Evolutionary conservation across 2,113 vertebrate species (phyloP), one percentile per base, ranked within the genome.

Genomic region (Bostrychus sinensis): DNA sequence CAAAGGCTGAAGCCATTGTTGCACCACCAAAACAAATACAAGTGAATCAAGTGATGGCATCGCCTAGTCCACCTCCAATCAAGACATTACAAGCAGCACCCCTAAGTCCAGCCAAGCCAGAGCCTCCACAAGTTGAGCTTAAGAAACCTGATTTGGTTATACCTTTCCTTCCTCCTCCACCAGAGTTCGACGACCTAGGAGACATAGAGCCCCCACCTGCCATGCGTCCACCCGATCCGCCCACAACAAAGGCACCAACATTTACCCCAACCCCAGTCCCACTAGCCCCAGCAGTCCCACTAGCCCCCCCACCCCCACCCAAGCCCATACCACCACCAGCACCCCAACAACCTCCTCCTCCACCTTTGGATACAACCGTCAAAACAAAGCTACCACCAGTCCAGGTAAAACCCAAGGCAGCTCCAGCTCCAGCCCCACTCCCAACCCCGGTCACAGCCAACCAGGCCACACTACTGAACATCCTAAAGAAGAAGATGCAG

Each of bases 121-220:
- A 72, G 8, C 26, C 66, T 30, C 22, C 62, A 48, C 62, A 63
- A 8, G 73, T 70, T 32, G 60, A 86, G 30, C 74, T 87, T 1
- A 87, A 56, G 0, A 76, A 79, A 62, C 84, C 84, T 26, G 62
- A 69, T 1, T 55, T 92, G 42, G 77, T 58, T 32, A 7, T 94
- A 58, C 62, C 70, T 22, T 86, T 97, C 25, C 95, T 98, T 39
- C 95, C 97, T 1, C 97, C 97, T 0, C 97, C 97, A 0, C 94
- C 95, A 0, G 95, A 97, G 72, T 99, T 99, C 89, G 77, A 84
- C 0, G 76, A 90, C 67, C 73, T 78, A 0, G 69, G 59, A 3
- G 75, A 77, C n/a, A 26, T 65, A 57, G 80, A 77, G 3, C 67
- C 84, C 0, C 78, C 91, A 1, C 76, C 84, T 7, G 66, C 65